Evolutionary conservation across 2,113 vertebrate species (phyloP), one percentile per base, ranked within the genome.

Genomic region (Narcine bancroftii): DNA sequence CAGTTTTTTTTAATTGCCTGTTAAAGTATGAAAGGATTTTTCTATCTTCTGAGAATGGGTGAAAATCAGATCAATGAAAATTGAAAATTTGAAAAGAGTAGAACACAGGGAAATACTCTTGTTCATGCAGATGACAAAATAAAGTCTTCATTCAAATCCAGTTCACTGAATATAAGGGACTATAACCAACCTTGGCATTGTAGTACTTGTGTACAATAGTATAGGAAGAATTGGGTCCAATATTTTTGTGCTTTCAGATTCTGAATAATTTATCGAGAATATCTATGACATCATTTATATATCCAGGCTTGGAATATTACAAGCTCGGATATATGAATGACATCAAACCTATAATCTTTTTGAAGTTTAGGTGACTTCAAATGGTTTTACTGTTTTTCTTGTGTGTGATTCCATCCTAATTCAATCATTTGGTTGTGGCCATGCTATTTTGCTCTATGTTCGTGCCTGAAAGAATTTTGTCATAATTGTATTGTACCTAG

Each of bases 281-380:
- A 69, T 66, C 89, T n/a, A n/a, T n/a, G n/a, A n/a, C n/a, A n/a
- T n/a, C n/a, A n/a, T n/a, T n/a, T n/a, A n/a, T n/a, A n/a, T n/a
- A n/a, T n/a, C n/a, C n/a, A n/a, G n/a, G n/a, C n/a, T 39, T 47
- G 42, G 63, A 91, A 91, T 91, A 69, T 47, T 66, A 65, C 89
- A 33, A 89, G 60, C 81, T 42, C 71, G 45, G 24, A 69, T 69
- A 69, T 91, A 45, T 53, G 60, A 69, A 42, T 47, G 63, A 29
- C 39, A 45, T 91, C 89, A 91, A 60, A 21, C 63, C 39, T 66
- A 13, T 91, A 91, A 91, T 91, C 89, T 47, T 91, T 83, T 91
- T 66, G 39, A 65, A n/a, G 29, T 66, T 66, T 17, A 65, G 39
- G 47, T 91, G 39, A 66, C 89, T 91, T 47, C 63, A 33, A 69